Evolutionary conservation across 2,888 invertebrate genomes (phyloP).

Genomic region (Nomada fucata): DNA sequence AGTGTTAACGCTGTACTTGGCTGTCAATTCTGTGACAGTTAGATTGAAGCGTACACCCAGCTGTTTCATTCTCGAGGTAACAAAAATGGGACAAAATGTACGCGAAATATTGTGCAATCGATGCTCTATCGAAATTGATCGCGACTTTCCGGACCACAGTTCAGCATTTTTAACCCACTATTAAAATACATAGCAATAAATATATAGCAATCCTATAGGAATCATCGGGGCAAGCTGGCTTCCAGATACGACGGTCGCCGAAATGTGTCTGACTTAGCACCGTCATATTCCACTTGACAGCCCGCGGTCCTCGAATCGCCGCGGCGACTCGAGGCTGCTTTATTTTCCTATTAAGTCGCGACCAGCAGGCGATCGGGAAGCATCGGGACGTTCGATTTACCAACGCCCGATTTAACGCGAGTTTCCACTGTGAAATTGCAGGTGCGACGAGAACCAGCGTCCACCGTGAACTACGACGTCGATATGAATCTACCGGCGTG

Average conservation of each 20-base stretch:
- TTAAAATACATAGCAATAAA: too few relatives aligned
- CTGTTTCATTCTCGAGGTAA: too few relatives aligned
- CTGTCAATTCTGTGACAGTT: too few relatives aligned
- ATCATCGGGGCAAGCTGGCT: neutral
- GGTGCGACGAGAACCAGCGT: slow-evolving; percentile 41
- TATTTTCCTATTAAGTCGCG: slow-evolving; percentile 49
- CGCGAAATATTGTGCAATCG: too few relatives aligned
- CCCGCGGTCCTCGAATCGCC: neutral
- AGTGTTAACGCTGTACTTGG: too few relatives aligned
- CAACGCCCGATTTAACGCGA: slow-evolving; percentile 37
- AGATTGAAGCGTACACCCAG: too few relatives aligned
- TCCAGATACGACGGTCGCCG: neutral
- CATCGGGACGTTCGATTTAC: slow-evolving; percentile 40
- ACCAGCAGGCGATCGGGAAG: slow-evolving; percentile 17
- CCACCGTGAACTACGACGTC: slow-evolving; percentile 47
- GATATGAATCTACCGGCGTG: slow-evolving; percentile 68
- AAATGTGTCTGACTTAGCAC: slow-evolving; percentile 49
- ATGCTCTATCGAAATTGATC: too few relatives aligned
- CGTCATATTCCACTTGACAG: slow-evolving; percentile 51
- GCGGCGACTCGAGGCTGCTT: slow-evolving; percentile 29
- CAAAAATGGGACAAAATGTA: too few relatives aligned
- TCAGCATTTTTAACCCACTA: too few relatives aligned
- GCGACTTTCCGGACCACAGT: too few relatives aligned
- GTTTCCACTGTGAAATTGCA: slow-evolving; percentile 41
- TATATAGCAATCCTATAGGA: too few relatives aligned